Percentiles rank a stretch among this genome's conserved stretches.
Evolutionary conservation across 2,888 invertebrate genomes (phyloP).

Genomic region (Synergus japonicus): DNA sequence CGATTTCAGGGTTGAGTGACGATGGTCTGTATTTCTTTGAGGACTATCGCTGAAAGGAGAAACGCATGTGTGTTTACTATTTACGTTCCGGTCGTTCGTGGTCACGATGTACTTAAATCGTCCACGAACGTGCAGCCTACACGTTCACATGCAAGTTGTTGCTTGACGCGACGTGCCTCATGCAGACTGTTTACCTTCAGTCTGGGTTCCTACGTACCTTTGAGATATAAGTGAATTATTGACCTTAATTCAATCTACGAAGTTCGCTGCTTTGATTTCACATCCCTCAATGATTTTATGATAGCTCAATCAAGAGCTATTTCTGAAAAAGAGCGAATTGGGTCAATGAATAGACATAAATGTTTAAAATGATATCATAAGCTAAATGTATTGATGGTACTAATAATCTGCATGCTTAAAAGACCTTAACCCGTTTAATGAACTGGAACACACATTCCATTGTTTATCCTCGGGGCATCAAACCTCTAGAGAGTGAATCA

Average conservation of each 20-base stretch:
- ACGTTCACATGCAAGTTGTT: slow-evolving; percentile 15
- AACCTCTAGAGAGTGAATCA: not conserved
- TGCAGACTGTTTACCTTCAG: slow-evolving; percentile 26
- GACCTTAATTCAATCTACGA: not conserved
- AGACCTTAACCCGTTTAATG: slow-evolving; percentile 17
- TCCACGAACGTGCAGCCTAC: slow-evolving; percentile 13
- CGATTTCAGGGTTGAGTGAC: slow-evolving; percentile 29
- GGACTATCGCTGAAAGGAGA: not conserved
- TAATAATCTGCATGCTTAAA: not conserved
- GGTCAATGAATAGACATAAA: not conserved
- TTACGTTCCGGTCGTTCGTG: slow-evolving; percentile 2
- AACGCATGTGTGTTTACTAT: slow-evolving; percentile 15
- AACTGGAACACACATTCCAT: slow-evolving; percentile 12
- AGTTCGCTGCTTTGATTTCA: not conserved
- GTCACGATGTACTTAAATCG: slow-evolving; percentile 7
- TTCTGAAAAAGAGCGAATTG: not conserved
- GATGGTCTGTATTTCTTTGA: not conserved
- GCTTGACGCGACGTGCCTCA: slow-evolving; percentile 24
- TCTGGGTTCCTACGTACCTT: slow-evolving; percentile 16
- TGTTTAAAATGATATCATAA: not conserved
- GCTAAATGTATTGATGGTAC: too few relatives aligned
- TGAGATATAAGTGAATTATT: not conserved
- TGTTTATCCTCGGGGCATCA: slow-evolving; percentile 10
- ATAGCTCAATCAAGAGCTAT: too few relatives aligned
- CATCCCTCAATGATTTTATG: not conserved